Evolutionary conservation across 2,797 vertebrate genomes (phyloP).

Genomic region (Onychomys arenicola): DNA sequence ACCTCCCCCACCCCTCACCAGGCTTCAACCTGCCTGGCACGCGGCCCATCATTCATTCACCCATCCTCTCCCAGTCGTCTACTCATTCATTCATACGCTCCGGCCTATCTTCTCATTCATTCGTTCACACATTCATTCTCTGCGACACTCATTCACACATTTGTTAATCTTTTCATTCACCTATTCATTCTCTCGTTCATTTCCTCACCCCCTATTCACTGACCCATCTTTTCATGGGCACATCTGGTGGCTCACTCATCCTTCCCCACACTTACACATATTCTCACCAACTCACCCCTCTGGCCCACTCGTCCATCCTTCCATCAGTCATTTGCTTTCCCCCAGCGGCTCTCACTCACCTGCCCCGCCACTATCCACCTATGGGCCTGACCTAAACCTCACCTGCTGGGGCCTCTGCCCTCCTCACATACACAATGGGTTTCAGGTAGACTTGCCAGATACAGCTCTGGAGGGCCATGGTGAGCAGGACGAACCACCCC

Average conservation of each 20-base stretch:
- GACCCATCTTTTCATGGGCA: not conserved
- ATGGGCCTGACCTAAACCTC: not conserved
- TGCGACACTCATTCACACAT: not conserved
- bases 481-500: not conserved
- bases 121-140: not conserved
- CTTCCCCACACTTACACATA: not conserved
- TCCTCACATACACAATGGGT: conserved; percentile 43
- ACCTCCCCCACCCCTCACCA: conserved; percentile 59
- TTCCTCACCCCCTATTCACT: not conserved
- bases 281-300: too few species aligned
- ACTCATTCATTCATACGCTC: not conserved
- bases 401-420: not conserved
- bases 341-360: not conserved
- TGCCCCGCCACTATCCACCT: not conserved
- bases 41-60: not conserved
- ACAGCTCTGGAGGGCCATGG: not conserved
- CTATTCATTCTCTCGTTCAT: not conserved
- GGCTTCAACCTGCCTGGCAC: not conserved
- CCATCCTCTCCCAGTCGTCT: not conserved
- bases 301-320: too few species aligned
- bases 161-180: not conserved
- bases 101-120: not conserved
- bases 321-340: fast-evolving
- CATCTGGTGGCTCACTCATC: not conserved
- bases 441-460: not conserved